Conservation (phyloP, 2,113 vertebrate genomes). For the Sapayoa aenigma region DNA sequence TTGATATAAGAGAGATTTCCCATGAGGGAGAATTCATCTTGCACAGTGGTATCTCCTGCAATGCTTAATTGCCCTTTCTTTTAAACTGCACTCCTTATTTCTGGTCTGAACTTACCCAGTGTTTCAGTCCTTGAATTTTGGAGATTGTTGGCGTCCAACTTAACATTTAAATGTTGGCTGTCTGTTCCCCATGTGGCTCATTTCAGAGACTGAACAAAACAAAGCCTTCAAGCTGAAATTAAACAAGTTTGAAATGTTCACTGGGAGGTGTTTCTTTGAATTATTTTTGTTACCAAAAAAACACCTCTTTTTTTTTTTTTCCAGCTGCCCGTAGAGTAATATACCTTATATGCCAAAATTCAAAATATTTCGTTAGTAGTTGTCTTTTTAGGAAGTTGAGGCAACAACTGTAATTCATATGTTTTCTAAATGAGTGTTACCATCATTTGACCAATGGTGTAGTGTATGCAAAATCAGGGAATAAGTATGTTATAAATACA, state of each 20-base stretch:
- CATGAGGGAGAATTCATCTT: neutral
- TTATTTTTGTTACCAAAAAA: neutral
- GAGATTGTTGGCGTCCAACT: neutral
- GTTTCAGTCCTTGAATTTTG: neutral
- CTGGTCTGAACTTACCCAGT: neutral
- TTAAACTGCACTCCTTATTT: neutral
- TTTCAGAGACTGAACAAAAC: neutral
- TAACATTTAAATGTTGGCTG: neutral
- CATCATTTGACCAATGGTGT: neutral
- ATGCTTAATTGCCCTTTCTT: neutral
- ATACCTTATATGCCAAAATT: neutral
- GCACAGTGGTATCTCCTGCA: neutral
- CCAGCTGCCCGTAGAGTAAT: neutral
- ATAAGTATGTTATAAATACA: neutral
- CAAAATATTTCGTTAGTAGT: neutral
- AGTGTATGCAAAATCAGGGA: neutral
- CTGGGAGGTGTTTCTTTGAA: neutral
- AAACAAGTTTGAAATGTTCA: neutral
- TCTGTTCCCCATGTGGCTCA: neutral
- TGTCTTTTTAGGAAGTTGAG: neutral
- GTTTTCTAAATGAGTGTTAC: neutral
- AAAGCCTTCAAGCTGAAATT: neutral
- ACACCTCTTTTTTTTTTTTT: rapidly evolving
- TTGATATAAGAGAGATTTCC: neutral
- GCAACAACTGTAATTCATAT: neutral